Base-by-base conservation (phyloP, 1,140 invertebrate species). In the Lasioglossum albipes region DNA sequence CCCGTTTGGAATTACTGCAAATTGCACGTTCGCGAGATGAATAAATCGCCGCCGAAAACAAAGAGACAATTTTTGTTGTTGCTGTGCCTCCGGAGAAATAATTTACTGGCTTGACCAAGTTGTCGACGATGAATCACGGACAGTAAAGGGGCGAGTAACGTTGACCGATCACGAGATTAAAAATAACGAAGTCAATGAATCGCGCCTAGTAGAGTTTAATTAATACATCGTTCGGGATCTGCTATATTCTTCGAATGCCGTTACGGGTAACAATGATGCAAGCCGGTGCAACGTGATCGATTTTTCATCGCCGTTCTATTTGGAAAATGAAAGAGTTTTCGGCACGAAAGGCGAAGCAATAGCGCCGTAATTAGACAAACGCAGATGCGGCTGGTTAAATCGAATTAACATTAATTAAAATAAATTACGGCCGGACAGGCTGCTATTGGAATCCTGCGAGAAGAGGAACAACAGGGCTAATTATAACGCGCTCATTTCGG, bases 1-100 rank as follows among this genome's bases (percentile, higher is more conserved):
- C 31, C 2, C 71, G 59, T 79, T 64, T 13, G 49, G 49, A 49
- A 59, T 85, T 86, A 76, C 85, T 86, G 81, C 85, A 86, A 86
- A 83, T 85, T 86, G 85, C 81, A 86, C 85, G 76, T 76, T 61
- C 42, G 45, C n/a, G 16, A 71, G 54, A 64, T 18, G 7, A 54
- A n/a, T 54, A 79, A 79, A 79, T 67, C 57, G 70, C 49, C 20
- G 57, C 20, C 36, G 71, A 79, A 27, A 67, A 66, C 49, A 42
- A 78, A 42, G 41, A 27, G 13, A 49, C 20, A 31, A 6, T 20
- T 42, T 10, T 5, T 45, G 36, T 57, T n/a, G n/a, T 52, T n/a
- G 13, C 27, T 22, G 10, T 22, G 12, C 10, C 22, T 27, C n/a
- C 27, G 18, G 22, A 22, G 10, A 45, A 73, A 73, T 57, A n/a